Base-by-base conservation (phyloP, 2,888 invertebrate species). In the Platynereis dumerilii region DNA sequence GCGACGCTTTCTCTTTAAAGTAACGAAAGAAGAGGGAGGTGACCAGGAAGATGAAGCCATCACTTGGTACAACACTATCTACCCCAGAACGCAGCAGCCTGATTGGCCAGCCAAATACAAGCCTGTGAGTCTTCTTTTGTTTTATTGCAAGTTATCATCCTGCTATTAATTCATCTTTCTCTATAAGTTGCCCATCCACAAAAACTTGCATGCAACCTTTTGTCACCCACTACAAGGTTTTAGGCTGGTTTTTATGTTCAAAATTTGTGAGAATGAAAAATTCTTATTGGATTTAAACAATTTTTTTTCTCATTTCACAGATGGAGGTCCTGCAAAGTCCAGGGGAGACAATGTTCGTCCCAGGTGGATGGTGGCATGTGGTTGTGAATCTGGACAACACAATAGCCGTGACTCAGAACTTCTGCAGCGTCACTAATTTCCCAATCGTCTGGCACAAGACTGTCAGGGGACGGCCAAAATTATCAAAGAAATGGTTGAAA, bases 361-460 rank as follows among this genome's bases (percentile, higher is more conserved):
- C 97, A 12, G 96, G 96, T 22, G 99, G 99, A 12, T 99, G 98
- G 98, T 99, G 99, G 99, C 99, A 99, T 84, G 99, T 99, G 24
- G 99, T 99, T 17, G 87, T 99, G 34, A 99, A 99, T 85, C 86
- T 99, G 69, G 96, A 97, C 79, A 90, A 92, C 70, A 98, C 99
- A 0, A 91, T 99, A 56, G 99, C 99, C 15, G 92, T 99, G 20
- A 99, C 99, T 0, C 99, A 99, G 83, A 99, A 99, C 86, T 99
- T 97, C 84, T 85, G 84, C 72, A 82, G 96, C 75, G 88, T 91
- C 69, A 94, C 94, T 0, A 99, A 99, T 86, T 96, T 99, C 83
- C 95, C 96, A 0, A 89, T 97, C 17, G 97, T 98, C 0, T 98
- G 97, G 96, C 96, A 97, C 83, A 97, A 98, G 86, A 96, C 96